A percentile compares a stretch with the other conserved stretches of the same genome.
Conservation (phyloP, 1,140 invertebrate species). For the Hestina assimilis region DNA sequence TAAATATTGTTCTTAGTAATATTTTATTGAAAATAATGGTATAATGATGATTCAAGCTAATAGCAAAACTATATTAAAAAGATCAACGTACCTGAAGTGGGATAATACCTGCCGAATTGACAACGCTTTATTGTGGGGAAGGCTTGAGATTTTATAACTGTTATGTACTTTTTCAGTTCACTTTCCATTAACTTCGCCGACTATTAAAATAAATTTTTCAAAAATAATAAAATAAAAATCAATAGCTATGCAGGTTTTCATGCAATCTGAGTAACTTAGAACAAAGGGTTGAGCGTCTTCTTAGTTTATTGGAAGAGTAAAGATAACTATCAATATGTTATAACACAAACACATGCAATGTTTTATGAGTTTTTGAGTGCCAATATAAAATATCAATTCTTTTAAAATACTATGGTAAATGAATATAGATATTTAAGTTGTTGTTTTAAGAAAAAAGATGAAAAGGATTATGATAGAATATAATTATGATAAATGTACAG, state of each 20-base stretch:
- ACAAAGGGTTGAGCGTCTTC: slow-evolving; percentile 60
- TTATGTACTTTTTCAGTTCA: slow-evolving; percentile 83
- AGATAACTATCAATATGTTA: not conserved
- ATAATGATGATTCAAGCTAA: too few species aligned
- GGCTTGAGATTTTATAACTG: slow-evolving; percentile 83
- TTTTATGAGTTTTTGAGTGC: not conserved
- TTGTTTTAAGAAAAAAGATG: too few species aligned
- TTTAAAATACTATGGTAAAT: too few species aligned
- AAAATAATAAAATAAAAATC: slow-evolving; percentile 62
- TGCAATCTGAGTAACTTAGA: slow-evolving; percentile 4
- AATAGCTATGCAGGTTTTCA: slow-evolving; percentile 42
- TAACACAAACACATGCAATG: not conserved
- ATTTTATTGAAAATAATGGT: too few species aligned
- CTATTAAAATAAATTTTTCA: slow-evolving; percentile 74
- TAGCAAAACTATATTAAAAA: slow-evolving; percentile 14
- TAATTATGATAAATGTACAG: too few species aligned
- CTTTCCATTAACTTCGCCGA: slow-evolving; percentile 81
- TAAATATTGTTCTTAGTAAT: too few species aligned
- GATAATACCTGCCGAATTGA: slow-evolving; percentile 87
- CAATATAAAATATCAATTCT: too few species aligned
- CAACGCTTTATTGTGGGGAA: slow-evolving; percentile 87
- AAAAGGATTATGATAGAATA: too few species aligned
- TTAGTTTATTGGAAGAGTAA: slow-evolving; percentile 42
- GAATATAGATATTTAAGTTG: too few species aligned
- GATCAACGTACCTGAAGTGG: slow-evolving; percentile 85